A percentile compares a stretch with the other conserved stretches of the same genome.
Conservation (phyloP, 2,888 invertebrate genomes). For the Muscina levida region DNA sequence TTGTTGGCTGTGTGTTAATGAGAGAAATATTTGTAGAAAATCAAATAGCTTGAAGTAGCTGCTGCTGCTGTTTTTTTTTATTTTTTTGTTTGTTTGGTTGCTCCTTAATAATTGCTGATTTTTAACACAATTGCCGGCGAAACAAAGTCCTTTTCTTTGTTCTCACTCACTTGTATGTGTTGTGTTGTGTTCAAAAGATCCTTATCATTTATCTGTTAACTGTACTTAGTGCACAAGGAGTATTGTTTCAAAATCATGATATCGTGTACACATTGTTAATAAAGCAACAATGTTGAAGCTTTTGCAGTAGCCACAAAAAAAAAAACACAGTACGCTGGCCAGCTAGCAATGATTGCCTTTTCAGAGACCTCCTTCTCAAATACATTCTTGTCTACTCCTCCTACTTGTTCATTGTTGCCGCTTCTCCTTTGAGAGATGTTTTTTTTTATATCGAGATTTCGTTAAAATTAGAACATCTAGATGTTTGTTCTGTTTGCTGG, state of each 20-base stretch:
- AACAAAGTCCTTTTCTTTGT: background rate
- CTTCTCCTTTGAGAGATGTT: background rate
- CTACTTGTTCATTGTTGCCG: background rate
- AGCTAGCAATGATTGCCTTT: constrained; percentile 1
- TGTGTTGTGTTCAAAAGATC: background rate
- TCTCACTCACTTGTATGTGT: background rate
- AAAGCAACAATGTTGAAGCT: constrained; percentile 11
- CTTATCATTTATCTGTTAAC: constrained; percentile 15
- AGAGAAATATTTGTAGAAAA: constrained; percentile 19
- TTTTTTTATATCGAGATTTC: background rate
- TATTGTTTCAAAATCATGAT: constrained; percentile 13
- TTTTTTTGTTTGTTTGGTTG: background rate
- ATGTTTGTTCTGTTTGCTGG: constrained; percentile 4
- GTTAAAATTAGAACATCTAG: constrained; percentile 10
- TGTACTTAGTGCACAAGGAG: background rate
- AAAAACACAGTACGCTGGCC: background rate
- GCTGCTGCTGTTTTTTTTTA: background rate
- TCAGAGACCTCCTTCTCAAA: background rate
- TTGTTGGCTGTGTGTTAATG: constrained; percentile 28
- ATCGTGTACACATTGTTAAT: background rate
- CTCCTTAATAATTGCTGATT: constrained; percentile 58
- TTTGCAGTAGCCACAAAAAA: background rate
- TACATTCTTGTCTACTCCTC: background rate
- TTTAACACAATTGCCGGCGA: constrained; percentile 49
- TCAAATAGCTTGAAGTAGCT: background rate